Conservation (phyloP, 2,888 invertebrate genomes). For the Pegoplata infirma region DNA sequence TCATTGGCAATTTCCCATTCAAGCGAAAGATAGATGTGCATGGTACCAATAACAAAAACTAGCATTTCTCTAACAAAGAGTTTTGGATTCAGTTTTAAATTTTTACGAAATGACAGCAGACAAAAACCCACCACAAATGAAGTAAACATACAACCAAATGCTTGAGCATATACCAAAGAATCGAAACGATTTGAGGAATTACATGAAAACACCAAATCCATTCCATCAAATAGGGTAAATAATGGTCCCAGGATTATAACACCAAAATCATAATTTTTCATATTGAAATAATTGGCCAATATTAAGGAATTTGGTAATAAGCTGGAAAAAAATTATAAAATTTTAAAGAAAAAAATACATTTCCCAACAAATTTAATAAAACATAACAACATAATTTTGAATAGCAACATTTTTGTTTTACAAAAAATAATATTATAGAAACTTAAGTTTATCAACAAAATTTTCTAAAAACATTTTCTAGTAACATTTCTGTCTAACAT, state of each 20-base stretch:
- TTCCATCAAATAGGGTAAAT: slow-evolving; percentile 1
- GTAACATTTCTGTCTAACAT: no score
- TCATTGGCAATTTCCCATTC: slow-evolving; percentile 8
- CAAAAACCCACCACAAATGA: slow-evolving; percentile 7
- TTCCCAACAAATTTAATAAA: no score
- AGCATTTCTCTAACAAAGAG: slow-evolving; percentile 15
- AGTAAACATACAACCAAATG: slow-evolving; percentile 21
- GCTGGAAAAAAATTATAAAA: background rate
- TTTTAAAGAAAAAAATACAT: no score
- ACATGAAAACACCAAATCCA: background rate
- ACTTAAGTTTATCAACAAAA: no score
- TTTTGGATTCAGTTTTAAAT: background rate
- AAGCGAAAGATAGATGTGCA: slow-evolving; percentile 1
- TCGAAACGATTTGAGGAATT: slow-evolving; percentile 9
- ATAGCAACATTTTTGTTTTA: no score
- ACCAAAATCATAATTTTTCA: slow-evolving; percentile 12
- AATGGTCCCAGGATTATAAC: background rate
- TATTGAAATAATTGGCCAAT: slow-evolving; percentile 24
- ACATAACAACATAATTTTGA: no score
- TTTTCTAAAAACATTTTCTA: no score
- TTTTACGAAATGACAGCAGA: background rate
- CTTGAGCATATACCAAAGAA: slow-evolving; percentile 5
- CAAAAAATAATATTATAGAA: no score
- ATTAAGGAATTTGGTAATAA: slow-evolving; percentile 14
- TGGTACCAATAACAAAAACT: background rate